A percentile compares a stretch with the other conserved stretches of the same genome.
Evolutionary conservation across 2,113 vertebrate genomes (phyloP).

Genomic region (Ceyx margarethae): DNA sequence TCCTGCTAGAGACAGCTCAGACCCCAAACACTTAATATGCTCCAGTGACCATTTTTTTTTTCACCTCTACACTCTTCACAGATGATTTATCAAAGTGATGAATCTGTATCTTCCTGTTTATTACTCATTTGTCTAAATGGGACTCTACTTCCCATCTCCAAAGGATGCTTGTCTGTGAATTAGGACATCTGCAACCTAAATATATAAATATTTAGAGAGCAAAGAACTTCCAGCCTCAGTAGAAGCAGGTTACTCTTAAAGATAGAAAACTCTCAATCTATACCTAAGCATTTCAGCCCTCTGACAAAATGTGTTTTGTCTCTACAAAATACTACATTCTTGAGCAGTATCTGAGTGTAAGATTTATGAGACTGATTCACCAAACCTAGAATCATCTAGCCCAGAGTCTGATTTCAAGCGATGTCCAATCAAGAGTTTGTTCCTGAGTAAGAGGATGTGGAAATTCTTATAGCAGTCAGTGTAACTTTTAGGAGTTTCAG

Average conservation of each 20-base stretch:
- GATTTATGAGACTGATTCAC: neutral
- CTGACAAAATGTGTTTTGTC: neutral
- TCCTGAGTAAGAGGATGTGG: neutral
- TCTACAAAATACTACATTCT: neutral
- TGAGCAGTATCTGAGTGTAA: neutral
- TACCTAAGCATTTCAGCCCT: neutral
- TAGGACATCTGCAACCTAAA: neutral
- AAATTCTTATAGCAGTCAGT: neutral
- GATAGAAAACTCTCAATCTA: neutral
- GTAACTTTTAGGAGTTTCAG: neutral
- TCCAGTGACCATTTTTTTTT: neutral
- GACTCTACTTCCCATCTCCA: too few species aligned
- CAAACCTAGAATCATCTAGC: neutral
- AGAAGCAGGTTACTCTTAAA: neutral
- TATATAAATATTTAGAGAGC: neutral
- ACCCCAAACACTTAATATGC: neutral
- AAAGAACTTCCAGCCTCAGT: neutral
- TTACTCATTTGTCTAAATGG: too few species aligned
- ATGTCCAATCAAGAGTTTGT: neutral
- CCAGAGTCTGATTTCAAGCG: neutral
- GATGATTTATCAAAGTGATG: neutral
- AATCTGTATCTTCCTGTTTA: neutral
- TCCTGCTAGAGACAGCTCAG: neutral
- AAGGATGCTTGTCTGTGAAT: neutral
- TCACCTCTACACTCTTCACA: neutral